Conservation (phyloP, 2,113 vertebrate genomes). For the Dipodomys merriami region DNA sequence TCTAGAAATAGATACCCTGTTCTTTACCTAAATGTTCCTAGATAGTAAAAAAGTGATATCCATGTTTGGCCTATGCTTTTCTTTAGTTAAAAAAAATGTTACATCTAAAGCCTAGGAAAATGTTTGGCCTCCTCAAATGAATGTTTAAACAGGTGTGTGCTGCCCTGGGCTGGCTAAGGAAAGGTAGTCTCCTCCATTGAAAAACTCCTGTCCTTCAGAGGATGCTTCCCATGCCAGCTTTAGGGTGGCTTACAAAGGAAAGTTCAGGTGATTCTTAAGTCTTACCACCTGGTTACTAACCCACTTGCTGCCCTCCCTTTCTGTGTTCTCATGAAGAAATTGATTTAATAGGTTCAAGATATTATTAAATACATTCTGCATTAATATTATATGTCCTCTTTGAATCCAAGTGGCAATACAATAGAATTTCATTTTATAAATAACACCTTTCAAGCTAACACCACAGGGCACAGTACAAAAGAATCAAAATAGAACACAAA, state of each 20-base stretch:
- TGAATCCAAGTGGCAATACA: constrained; percentile 90
- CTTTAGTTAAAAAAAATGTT: constrained; percentile 57
- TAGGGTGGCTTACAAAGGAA: constrained; percentile 68
- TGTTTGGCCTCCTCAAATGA: constrained; percentile 58
- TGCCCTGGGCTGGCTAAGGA: constrained; percentile 49
- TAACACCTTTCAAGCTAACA: constrained; percentile 91
- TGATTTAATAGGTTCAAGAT: constrained; percentile 90
- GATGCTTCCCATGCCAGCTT: constrained; percentile 55
- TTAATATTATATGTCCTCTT: constrained; percentile 91
- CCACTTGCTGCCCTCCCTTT: constrained; percentile 80
- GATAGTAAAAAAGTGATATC: constrained; percentile 45
- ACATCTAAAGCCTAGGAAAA: constrained; percentile 69
- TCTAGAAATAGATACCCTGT: constrained; percentile 58
- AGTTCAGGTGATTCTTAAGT: constrained; percentile 79
- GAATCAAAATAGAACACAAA: constrained; percentile 92
- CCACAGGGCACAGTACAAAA: constrained; percentile 90
- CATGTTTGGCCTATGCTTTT: constrained; percentile 53
- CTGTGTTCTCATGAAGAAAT: constrained; percentile 87
- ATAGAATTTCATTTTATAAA: constrained; percentile 92
- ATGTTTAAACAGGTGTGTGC: constrained; percentile 74
- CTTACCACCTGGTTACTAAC: constrained; percentile 86
- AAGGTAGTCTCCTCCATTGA: constrained; percentile 46
- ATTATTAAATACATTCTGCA: constrained; percentile 91
- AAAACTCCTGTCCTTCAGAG: constrained; percentile 53
- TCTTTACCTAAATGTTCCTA: constrained; percentile 65